Conservation (phyloP, 2,888 invertebrate species). For the Helleia helle region DNA sequence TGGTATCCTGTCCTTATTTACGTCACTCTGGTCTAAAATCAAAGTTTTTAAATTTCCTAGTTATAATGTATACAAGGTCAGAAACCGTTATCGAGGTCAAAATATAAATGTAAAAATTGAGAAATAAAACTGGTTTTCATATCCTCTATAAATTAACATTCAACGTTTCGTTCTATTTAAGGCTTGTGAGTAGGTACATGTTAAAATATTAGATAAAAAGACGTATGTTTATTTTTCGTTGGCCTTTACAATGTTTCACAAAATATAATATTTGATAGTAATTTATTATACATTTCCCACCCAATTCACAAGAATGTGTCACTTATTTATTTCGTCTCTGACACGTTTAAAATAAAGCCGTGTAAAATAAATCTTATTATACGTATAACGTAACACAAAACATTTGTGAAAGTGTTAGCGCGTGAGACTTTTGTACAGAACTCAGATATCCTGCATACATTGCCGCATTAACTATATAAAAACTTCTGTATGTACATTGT, state of each 20-base stretch:
- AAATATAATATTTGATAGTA: background rate
- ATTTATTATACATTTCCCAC: background rate
- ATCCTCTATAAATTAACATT: conserved; percentile 10
- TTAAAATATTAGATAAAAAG: conserved; percentile 1
- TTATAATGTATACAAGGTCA: conserved; percentile 16
- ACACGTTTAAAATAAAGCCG: too few relatives aligned
- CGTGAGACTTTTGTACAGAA: too few relatives aligned
- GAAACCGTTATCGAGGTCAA: conserved; percentile 15
- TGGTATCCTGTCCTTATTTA: too few relatives aligned
- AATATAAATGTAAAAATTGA: conserved; percentile 11
- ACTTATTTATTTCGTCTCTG: too few relatives aligned
- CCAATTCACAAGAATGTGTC: background rate
- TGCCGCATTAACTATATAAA: too few relatives aligned
- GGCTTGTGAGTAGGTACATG: conserved; percentile 5
- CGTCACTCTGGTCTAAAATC: too few relatives aligned
- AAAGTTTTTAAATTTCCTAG: too few relatives aligned
- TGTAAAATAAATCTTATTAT: too few relatives aligned
- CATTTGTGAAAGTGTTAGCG: too few relatives aligned
- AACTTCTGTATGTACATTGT: too few relatives aligned
- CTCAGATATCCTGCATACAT: too few relatives aligned
- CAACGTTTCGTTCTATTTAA: conserved; percentile 9
- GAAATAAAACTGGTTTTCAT: conserved; percentile 10
- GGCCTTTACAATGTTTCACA: background rate
- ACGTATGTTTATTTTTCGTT: background rate
- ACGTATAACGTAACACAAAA: too few relatives aligned